Conservation (phyloP, 2,113 vertebrate genomes). For the Psilopsiagon aurifrons region DNA sequence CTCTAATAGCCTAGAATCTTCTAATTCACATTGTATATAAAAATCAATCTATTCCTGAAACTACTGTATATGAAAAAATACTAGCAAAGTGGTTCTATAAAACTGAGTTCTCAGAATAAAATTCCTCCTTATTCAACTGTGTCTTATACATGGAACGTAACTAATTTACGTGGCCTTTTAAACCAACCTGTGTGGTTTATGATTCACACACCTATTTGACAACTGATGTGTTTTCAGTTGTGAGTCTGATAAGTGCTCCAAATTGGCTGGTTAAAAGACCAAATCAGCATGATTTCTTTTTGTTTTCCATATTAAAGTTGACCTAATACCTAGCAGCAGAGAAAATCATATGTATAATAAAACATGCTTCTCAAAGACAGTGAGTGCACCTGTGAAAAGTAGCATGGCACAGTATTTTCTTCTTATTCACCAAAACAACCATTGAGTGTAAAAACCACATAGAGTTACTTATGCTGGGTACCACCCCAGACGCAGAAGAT, state of each 20-base stretch:
- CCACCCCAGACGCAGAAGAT: background rate
- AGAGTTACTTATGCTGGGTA: background rate
- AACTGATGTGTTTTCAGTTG: conserved; percentile 26
- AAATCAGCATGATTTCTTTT: background rate
- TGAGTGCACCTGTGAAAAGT: conserved; percentile 1
- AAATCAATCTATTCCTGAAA: conserved; percentile 19
- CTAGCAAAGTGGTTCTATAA: conserved; percentile 37
- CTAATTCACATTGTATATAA: conserved; percentile 35
- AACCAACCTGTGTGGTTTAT: conserved; percentile 2
- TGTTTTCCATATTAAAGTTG: background rate
- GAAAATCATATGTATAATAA: background rate
- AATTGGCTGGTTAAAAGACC: background rate
- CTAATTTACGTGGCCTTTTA: background rate
- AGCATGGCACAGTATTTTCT: background rate
- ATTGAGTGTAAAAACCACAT: background rate
- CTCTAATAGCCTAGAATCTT: conserved; percentile 12
- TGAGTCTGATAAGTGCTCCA: conserved; percentile 23
- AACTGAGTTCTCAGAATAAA: conserved; percentile 22
- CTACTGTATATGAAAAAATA: conserved; percentile 25
- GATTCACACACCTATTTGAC: background rate
- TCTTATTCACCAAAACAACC: background rate
- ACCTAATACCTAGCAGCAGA: conserved; percentile 28
- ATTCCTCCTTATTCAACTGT: background rate
- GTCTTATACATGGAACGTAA: background rate
- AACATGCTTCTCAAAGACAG: conserved; percentile 24